phyloP scores from a whole-genome alignment of 2,797 vertebrate species.

The Epinephelus awoara region DNA sequence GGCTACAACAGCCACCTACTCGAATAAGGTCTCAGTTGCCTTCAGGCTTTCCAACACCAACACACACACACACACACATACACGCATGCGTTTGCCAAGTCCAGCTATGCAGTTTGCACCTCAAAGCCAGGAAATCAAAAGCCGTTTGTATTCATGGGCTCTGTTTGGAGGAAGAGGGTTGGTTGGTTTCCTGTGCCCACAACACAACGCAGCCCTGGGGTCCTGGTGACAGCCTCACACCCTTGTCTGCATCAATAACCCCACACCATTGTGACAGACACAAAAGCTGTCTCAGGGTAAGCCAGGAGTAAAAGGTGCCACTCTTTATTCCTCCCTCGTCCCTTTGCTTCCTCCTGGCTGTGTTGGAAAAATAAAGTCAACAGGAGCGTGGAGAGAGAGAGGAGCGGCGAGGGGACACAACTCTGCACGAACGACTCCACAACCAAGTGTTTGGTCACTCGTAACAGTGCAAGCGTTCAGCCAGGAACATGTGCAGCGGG shows the following conservation, averaged over 20 bases:
- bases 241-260: constrained; percentile 76
- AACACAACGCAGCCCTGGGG: constrained; percentile 42
- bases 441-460: constrained; percentile 26
- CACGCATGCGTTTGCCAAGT: constrained; percentile 35
- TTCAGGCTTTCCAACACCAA: constrained; percentile 39
- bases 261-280: constrained; percentile 72
- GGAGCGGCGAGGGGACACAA: constrained; percentile 17
- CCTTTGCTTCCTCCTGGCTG: constrained; percentile 63
- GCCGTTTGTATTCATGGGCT: constrained; percentile 68
- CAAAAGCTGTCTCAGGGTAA: constrained; percentile 74
- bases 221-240: constrained; percentile 68
- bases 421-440: constrained; percentile 28
- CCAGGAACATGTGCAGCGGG: not conserved
- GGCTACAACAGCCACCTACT: constrained; percentile 38
- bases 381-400: constrained; percentile 42
- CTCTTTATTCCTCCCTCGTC: constrained; percentile 76
- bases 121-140: constrained; percentile 76
- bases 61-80: constrained; percentile 11
- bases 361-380: constrained; percentile 60
- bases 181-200: constrained; percentile 68
- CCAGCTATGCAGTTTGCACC: constrained; percentile 57
- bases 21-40: constrained; percentile 51
- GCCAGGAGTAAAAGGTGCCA: constrained; percentile 73
- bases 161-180: constrained; percentile 55
- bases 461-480: constrained; percentile 2